These are phyloP conservation scores for Arrhopalites spinosus DNA, from an alignment of 2,888 invertebrate genomes.

Conservation along the genomic window DNA sequence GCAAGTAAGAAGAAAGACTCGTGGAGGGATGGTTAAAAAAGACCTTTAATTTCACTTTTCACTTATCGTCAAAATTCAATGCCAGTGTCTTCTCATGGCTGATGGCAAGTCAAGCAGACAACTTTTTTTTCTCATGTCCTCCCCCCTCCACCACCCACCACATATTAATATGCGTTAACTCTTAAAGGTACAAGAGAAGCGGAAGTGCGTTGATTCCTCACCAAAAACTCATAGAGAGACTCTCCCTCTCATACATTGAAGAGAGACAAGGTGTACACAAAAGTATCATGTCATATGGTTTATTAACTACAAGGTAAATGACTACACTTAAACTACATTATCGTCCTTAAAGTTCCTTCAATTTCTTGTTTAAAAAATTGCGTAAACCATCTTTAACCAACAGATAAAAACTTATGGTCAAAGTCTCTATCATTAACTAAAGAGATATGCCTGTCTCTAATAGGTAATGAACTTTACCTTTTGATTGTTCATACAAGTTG, in stretches of 20 bases:
- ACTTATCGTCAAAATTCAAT: slow-evolving; percentile 32
- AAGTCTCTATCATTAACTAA: no score
- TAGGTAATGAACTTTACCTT: no score
- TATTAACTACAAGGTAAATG: slow-evolving; percentile 30
- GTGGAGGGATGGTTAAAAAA: slow-evolving; percentile 6
- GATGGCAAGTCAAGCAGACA: slow-evolving; percentile 8
- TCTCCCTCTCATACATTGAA: no score
- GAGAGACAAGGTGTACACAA: neutral
- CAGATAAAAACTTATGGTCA: neutral
- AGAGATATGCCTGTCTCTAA: no score
- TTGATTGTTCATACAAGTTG: no score
- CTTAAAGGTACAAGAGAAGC: neutral
- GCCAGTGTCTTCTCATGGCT: slow-evolving; percentile 33
- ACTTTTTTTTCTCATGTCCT: neutral
- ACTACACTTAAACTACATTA: slow-evolving; percentile 10
- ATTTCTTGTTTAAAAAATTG: neutral
- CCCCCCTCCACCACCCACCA: neutral
- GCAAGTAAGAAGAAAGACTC: neutral
- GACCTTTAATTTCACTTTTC: slow-evolving; percentile 35
- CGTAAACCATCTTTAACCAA: slow-evolving; percentile 14
- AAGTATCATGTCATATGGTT: neutral
- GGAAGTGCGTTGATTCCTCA: slow-evolving; percentile 27
- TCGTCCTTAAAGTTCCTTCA: neutral
- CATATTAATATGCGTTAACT: neutral
- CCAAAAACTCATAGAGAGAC: no score